phyloP scores from a whole-genome alignment of 92 coral and sea anemone species.

The Phenganax marumi region DNA sequence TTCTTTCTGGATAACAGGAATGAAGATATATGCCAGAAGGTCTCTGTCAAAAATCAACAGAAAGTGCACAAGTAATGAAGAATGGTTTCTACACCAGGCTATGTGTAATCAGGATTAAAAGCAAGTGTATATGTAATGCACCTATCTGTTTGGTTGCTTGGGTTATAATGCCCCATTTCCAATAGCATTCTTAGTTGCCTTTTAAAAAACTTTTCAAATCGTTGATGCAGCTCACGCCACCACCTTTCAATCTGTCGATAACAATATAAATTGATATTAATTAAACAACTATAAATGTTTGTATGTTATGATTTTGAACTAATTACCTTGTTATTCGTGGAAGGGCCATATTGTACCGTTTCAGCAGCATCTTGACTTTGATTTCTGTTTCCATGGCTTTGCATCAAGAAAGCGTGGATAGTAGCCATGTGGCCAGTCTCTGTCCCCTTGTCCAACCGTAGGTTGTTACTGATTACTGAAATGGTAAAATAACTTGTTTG shows the following conservation, averaged over 20 bases:
- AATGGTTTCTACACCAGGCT: not conserved
- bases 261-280: not conserved
- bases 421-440: conserved; percentile 47
- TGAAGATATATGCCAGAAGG: too few relatives aligned
- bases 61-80: too few relatives aligned
- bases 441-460: conserved; percentile 24
- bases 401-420: conserved; percentile 23
- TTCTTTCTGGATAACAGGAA: too few relatives aligned
- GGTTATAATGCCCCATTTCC: conserved; percentile 65
- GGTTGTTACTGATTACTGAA: conserved; percentile 17
- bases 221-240: conserved; percentile 65
- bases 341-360: conserved; percentile 5
- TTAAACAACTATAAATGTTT: not conserved
- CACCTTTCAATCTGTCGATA: conserved; percentile 65
- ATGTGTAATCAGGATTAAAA: not conserved
- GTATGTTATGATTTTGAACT: not conserved
- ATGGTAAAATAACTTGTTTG: not conserved
- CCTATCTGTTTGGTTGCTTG: conserved; percentile 57
- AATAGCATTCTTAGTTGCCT: conserved; percentile 58
- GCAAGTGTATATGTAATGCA: not conserved
- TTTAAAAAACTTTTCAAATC: conserved; percentile 59
- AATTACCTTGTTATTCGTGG: not conserved
- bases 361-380: not conserved
- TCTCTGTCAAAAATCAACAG: too few relatives aligned
- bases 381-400: not conserved